Percentiles rank a stretch among this genome's conserved stretches.
These are phyloP conservation scores for Taphrorychus bicolor DNA, from an alignment of 2,888 invertebrate species.

Conservation along the genomic window DNA sequence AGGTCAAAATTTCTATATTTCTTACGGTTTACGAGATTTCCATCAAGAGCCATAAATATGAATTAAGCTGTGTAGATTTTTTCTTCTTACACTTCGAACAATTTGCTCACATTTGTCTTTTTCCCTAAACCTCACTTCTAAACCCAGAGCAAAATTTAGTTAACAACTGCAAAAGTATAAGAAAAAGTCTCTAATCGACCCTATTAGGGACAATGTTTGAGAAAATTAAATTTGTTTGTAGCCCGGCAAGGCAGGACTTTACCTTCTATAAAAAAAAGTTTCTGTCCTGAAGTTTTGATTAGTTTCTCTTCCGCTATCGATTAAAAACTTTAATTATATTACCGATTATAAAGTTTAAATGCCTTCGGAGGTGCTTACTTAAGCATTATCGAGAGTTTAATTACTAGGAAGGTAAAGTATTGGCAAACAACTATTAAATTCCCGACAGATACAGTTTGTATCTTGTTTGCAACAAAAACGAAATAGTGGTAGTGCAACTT, in stretches of 20 bases:
- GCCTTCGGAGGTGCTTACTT: not conserved
- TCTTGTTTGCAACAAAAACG: no score
- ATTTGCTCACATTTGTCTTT: no score
- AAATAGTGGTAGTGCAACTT: no score
- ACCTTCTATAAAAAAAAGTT: not conserved
- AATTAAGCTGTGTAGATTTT: no score
- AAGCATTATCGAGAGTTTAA: conserved; percentile 4
- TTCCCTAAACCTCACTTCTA: no score
- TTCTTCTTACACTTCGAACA: no score
- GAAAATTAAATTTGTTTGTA: conserved; percentile 6
- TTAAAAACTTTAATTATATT: conserved; percentile 8
- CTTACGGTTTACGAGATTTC: no score
- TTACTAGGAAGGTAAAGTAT: not conserved
- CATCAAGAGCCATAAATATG: no score
- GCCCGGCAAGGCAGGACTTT: not conserved
- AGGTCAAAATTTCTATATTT: no score
- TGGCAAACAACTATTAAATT: not conserved
- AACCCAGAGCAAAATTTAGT: no score
- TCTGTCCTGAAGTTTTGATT: not conserved
- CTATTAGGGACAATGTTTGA: not conserved
- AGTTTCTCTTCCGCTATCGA: not conserved
- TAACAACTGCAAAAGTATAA: no score
- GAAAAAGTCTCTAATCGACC: not conserved
- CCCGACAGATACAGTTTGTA: no score
- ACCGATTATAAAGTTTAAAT: conserved; percentile 8